Conservation (phyloP, 2,888 invertebrate genomes). For the Xanthostigma xanthostigma region DNA sequence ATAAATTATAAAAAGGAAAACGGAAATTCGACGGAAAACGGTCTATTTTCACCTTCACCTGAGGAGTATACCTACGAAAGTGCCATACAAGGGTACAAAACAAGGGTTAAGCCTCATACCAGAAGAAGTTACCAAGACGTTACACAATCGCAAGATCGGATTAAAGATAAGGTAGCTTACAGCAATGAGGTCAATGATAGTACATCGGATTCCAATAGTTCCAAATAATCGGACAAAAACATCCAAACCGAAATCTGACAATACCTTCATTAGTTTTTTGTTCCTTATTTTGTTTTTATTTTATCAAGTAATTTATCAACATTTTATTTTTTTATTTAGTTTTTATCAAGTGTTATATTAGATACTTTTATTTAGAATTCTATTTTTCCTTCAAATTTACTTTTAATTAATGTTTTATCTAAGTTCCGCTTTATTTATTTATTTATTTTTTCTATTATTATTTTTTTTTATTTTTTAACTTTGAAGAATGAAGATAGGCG, state of each 20-base stretch:
- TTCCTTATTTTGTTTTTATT: too few relatives aligned
- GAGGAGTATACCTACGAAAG: slow-evolving; percentile 78
- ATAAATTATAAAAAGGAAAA: slow-evolving; percentile 10
- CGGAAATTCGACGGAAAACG: slow-evolving; percentile 23
- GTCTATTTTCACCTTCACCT: slow-evolving; percentile 30
- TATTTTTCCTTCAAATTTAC: not conserved
- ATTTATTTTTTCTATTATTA: not conserved
- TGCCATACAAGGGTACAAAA: slow-evolving; percentile 74
- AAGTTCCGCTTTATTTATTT: not conserved
- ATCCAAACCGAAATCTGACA: not conserved
- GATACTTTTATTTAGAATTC: not conserved
- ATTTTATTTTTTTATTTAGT: too few relatives aligned
- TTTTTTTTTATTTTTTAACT: slow-evolving; percentile 2
- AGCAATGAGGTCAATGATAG: not conserved
- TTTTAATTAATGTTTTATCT: not conserved
- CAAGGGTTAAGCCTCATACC: slow-evolving; percentile 46
- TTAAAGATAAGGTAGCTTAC: not conserved
- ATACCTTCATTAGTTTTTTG: too few relatives aligned
- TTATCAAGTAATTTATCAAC: too few relatives aligned
- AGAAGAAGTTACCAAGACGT: slow-evolving; percentile 2
- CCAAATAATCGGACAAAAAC: not conserved
- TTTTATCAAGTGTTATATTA: not conserved
- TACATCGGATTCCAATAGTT: not conserved
- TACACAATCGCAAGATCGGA: not conserved
- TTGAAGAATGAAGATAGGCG: slow-evolving; percentile 1